Evolutionary conservation across 2,797 vertebrate species (phyloP).

Genomic region (Chiroxiphia lanceolata): DNA sequence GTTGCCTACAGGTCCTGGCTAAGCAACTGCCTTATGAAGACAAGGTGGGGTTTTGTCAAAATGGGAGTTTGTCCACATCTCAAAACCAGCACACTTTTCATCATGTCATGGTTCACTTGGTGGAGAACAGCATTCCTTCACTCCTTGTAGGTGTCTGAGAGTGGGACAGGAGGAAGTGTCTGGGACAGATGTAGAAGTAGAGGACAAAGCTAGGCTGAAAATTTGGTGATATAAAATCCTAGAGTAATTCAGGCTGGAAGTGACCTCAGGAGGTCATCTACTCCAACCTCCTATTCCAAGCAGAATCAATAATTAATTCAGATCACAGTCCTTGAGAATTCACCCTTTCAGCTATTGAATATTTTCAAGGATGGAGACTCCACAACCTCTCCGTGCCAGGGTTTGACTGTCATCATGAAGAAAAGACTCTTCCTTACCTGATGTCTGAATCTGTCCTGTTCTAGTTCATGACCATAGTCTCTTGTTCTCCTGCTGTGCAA

Average conservation of each 20-base stretch:
- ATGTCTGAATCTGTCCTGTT: not conserved
- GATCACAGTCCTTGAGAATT: not conserved
- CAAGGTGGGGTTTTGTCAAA: not conserved
- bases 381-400: not conserved
- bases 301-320: not conserved
- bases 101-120: not conserved
- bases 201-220: not conserved
- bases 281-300: not conserved
- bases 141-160: not conserved
- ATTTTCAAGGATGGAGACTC: not conserved
- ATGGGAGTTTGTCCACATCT: not conserved
- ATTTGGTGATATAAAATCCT: not conserved
- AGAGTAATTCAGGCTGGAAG: not conserved
- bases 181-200: not conserved
- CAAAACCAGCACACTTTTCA: not conserved
- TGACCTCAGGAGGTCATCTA: not conserved
- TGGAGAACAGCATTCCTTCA: not conserved
- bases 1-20: not conserved
- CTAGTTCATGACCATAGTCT: not conserved
- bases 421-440: not conserved
- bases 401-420: not conserved
- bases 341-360: not conserved
- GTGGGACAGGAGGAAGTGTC: not conserved
- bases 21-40: not conserved
- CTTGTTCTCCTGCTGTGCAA: not conserved